Evolutionary conservation across 2,888 invertebrate genomes (phyloP), one percentile per base, ranked within the genome.

Genomic region (Lottia scabra): DNA sequence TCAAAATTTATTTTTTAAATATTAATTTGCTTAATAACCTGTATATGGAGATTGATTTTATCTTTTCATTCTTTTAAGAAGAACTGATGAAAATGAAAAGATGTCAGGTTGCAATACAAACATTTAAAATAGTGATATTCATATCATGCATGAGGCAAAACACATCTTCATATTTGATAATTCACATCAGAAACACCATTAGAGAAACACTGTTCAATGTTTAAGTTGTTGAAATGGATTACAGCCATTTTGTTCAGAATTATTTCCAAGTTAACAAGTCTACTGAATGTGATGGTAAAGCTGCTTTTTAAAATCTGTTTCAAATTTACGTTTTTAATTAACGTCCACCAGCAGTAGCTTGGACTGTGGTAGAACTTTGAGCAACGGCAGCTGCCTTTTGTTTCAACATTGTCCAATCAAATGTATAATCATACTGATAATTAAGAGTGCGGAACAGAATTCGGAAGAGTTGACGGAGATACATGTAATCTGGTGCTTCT

Each of bases 361-460:
- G 79, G 71, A 79, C 75, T 46, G 80, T 80, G 68, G 80, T 79
- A 62, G 80, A 79, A 63, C 79, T 78, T 74, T 83, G 83, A 30
- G 84, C 84, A 45, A 84, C 84, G 63, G 80, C 81, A 63, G 93
- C 93, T 70, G 93, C 93, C 87, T 97, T 97, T 91, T 99, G 98
- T 89, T 98, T 97, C 90, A 99, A 92, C 95, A 99, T 96, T 88
- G 98, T 99, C 99, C 99, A 99, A 92, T 99, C 99, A 92, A 99
- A 99, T 87, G 96, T 96, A 92, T 98, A 98, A 92, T 99, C 98
- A 91, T 98, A 98, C 92, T 98, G 97, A 91, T 99, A 98, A 92
- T 98, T 99, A 90, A 99, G 93, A 84, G 99, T 99, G 91, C 99
- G 96, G 93, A 99, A 99, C 90, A 99, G 93, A 90, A 99, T 99